Evolutionary conservation across 2,888 invertebrate species (phyloP), one percentile per base, ranked within the genome.

Genomic region (Xanthorhoe designata): DNA sequence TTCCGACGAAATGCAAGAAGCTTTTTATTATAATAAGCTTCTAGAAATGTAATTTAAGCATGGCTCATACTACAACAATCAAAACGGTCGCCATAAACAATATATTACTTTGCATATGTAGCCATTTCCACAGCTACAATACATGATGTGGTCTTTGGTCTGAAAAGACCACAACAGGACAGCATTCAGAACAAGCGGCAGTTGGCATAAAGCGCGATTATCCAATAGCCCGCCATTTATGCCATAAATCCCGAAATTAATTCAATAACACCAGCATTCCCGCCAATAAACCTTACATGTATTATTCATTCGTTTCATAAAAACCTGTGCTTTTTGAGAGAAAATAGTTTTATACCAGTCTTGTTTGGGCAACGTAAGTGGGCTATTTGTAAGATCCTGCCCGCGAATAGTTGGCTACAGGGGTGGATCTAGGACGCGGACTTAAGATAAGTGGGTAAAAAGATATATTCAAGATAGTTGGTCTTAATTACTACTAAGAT

Each of bases 301-400:
- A 66, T 78, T 80, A 78, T 77, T 78, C 76, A 77, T 75, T 69
- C 66, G 72, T 65, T 62, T 72, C 72, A 73, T 74, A 71, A 64
- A 74, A 74, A 76, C 69, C 71, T 71, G 72, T 69, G 66, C 64
- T 73, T 69, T 71, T 35, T 69, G 64, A 68, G 66, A 54, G 51
- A 55, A 66, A 51, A 61, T 63, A 66, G 71, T 69, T 73, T 70
- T 67, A 69, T 67, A 64, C 58, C 60, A 64, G 62, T 61, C 72
- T 64, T 73, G 68, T 71, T 75, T 74, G 74, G 75, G 72, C 62
- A 73, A 75, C 67, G 73, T 77, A 77, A 81, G 74, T 73, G 77
- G 70, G 57, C 74, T 63, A 81, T 82, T 82, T 81, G 78, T 82
- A 74, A 68, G 69, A 71, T 38, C 51, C 70, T 68, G 67, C 64